Percentiles rank a stretch among this genome's conserved stretches.
These are phyloP conservation scores for Drosophila arawakana DNA, from an alignment of 1,140 invertebrate genomes.

Conservation along the genomic window DNA sequence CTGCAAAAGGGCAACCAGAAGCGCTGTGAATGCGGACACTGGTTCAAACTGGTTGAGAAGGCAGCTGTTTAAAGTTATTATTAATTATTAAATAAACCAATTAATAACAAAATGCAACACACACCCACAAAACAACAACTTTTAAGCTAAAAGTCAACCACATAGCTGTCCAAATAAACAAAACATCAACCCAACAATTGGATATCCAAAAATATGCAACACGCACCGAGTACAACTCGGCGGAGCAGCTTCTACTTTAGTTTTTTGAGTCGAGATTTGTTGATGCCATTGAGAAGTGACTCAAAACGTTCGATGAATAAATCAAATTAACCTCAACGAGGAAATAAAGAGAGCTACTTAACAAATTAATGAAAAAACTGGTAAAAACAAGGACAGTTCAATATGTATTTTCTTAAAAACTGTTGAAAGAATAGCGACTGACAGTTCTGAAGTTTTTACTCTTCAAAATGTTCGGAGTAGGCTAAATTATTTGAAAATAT, in stretches of 20 bases:
- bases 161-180: constrained; percentile 73
- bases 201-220: constrained; percentile 21
- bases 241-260: constrained; percentile 41
- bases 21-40: constrained; percentile 97
- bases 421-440: too few species aligned
- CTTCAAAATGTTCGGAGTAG: constrained; percentile 3
- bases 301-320: constrained; percentile 22
- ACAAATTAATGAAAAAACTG: constrained; percentile 12
- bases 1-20: constrained; percentile 94
- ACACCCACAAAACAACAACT: constrained; percentile 45
- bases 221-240: constrained; percentile 32
- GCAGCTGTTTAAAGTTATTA: constrained; percentile 87
- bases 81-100: constrained; percentile 80
- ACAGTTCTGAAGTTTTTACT: background rate
- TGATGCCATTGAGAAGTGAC: constrained; percentile 4
- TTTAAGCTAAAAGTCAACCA: constrained; percentile 78
- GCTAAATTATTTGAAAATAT: background rate
- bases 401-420: too few species aligned
- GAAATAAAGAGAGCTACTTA: constrained; percentile 3
- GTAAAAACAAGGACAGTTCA: background rate
- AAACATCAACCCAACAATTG: constrained; percentile 66
- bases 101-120: constrained; percentile 71
- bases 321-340: constrained; percentile 4
- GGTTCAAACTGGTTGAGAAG: constrained; percentile 96
- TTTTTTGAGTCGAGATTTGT: constrained; percentile 16